A percentile compares a stretch with the other conserved stretches of the same genome.
Evolutionary conservation across 2,888 invertebrate genomes (phyloP).

Genomic region (Troides oblongomaculatus): DNA sequence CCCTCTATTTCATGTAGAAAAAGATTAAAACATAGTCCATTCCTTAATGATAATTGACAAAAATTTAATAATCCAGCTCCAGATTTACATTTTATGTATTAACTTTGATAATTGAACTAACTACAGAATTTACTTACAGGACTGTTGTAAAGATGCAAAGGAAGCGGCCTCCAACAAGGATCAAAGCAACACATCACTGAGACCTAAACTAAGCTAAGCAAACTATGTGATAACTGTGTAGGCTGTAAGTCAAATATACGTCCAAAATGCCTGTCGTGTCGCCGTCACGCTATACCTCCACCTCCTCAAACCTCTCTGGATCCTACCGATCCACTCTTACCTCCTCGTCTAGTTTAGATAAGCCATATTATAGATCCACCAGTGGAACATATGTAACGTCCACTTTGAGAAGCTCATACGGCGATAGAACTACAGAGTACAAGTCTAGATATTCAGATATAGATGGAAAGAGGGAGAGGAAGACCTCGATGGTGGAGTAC

Average conservation of each 20-base stretch:
- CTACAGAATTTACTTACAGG: slow-evolving; percentile 51
- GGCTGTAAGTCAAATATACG: slow-evolving; percentile 31
- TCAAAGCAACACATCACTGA: slow-evolving; percentile 42
- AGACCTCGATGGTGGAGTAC: slow-evolving; percentile 65
- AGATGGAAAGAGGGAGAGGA: slow-evolving; percentile 68
- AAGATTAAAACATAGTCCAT: too few species aligned
- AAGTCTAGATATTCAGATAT: slow-evolving; percentile 62
- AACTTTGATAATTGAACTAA: too few species aligned
- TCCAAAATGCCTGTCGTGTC: slow-evolving; percentile 80
- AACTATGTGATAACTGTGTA: slow-evolving; percentile 36
- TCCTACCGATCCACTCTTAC: slow-evolving; percentile 71
- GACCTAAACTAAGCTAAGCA: slow-evolving; percentile 34
- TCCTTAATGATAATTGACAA: not conserved
- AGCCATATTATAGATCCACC: slow-evolving; percentile 75
- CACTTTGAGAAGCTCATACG: slow-evolving; percentile 54
- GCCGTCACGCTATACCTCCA: slow-evolving; percentile 72
- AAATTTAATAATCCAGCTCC: not conserved
- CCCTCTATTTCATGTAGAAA: too few species aligned
- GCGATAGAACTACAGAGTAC: slow-evolving; percentile 64
- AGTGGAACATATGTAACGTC: slow-evolving; percentile 68
- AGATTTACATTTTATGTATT: not conserved
- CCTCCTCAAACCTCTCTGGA: slow-evolving; percentile 71
- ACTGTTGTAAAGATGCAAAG: slow-evolving; percentile 56
- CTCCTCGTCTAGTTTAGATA: slow-evolving; percentile 72
- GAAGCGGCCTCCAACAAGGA: slow-evolving; percentile 61